These are phyloP conservation scores for Hyaena hyaena DNA, from an alignment of 2,113 vertebrate genomes.

Conservation along the genomic window DNA sequence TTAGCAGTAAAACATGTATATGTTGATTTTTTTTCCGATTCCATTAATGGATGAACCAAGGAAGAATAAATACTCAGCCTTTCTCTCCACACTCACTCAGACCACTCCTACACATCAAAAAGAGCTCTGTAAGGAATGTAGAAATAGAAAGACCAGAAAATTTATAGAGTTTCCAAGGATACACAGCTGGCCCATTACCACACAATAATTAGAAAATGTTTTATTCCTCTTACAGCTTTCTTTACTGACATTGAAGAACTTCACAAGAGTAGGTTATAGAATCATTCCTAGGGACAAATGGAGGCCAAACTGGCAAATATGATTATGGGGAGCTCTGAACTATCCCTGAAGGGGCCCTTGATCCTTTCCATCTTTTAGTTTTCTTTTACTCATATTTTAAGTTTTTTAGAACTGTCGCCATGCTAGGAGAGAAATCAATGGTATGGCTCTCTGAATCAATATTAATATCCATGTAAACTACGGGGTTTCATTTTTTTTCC, in stretches of 20 bases:
- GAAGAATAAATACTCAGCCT: not conserved
- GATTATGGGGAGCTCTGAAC: not conserved
- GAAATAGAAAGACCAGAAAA: slow-evolving; percentile 1
- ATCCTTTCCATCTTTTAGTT: not conserved
- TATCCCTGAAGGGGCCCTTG: not conserved
- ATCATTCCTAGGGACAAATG: not conserved
- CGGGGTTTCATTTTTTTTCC: not conserved
- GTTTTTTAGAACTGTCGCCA: not conserved
- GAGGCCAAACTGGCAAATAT: not conserved
- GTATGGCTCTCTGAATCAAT: not conserved
- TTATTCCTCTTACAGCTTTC: not conserved
- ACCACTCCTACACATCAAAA: not conserved
- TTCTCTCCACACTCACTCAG: not conserved
- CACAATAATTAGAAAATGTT: not conserved
- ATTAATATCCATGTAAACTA: not conserved
- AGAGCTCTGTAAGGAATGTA: not conserved
- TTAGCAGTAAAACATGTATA: not conserved
- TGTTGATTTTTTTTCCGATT: not conserved
- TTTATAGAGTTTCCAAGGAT: not conserved
- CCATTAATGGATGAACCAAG: not conserved
- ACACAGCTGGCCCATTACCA: too few species aligned
- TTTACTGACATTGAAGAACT: not conserved
- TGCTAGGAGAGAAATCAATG: not conserved
- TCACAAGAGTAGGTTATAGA: not conserved
- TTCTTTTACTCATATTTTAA: not conserved